phyloP scores from a whole-genome alignment of 2,888 invertebrate genomes.

The Tachina grossa region DNA sequence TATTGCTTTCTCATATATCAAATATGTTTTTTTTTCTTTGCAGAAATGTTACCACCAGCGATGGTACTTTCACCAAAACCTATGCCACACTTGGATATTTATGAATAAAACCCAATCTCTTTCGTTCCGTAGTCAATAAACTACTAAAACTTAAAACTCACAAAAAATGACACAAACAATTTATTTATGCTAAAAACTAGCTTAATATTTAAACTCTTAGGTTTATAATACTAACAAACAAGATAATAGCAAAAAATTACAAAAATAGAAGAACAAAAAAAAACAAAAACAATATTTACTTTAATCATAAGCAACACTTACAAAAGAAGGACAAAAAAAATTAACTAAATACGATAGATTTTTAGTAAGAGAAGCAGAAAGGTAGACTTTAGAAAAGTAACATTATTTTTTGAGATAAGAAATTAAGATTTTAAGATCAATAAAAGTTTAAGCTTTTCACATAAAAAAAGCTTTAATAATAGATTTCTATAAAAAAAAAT shows the following conservation, averaged over 20 bases:
- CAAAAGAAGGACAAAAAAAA: not conserved
- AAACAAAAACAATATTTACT: constrained; percentile 4
- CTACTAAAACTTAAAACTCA: constrained; percentile 74
- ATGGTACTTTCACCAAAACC: constrained; percentile 96
- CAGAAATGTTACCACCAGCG: constrained; percentile 92
- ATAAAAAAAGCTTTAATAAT: not conserved
- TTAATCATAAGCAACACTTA: not conserved
- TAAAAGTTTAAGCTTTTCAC: not conserved
- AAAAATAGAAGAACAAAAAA: not conserved
- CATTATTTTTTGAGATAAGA: not conserved
- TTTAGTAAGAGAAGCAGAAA: constrained; percentile 5
- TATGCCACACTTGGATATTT: constrained; percentile 96
- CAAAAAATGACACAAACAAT: constrained; percentile 73
- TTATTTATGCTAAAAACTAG: constrained; percentile 51
- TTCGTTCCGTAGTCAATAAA: constrained; percentile 74
- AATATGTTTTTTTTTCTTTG: constrained; percentile 35
- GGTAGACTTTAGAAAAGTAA: not conserved
- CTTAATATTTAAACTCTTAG: constrained; percentile 47
- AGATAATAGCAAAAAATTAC: constrained; percentile 16
- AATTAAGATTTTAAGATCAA: not conserved
- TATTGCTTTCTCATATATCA: not conserved
- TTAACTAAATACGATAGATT: constrained; percentile 13
- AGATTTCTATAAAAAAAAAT: too few relatives aligned
- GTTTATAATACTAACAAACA: constrained; percentile 34
- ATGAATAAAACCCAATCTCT: constrained; percentile 84